These are phyloP conservation scores for Polypedilum pembai DNA, from an alignment of 1,140 invertebrate genomes.

Conservation along the genomic window DNA sequence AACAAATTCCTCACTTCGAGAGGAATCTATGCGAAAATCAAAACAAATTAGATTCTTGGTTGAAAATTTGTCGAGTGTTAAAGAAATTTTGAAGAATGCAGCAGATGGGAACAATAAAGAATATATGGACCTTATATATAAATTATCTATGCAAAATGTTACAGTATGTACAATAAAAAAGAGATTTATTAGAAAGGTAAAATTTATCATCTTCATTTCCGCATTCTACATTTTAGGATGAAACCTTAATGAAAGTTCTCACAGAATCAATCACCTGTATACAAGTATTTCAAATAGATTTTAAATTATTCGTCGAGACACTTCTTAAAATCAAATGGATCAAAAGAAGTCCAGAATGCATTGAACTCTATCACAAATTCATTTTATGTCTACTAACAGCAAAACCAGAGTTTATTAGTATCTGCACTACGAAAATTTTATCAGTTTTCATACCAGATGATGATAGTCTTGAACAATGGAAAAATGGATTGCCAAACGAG, in stretches of 20 bases:
- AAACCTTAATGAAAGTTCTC: conserved; percentile 49
- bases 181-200: neutral
- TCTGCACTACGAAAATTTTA: conserved; percentile 51
- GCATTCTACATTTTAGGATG: conserved; percentile 43
- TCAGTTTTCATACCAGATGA: conserved; percentile 46
- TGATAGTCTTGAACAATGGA: conserved; percentile 34
- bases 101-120: conserved; percentile 32
- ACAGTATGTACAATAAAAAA: neutral
- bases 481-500: conserved; percentile 42
- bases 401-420: conserved; percentile 53
- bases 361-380: conserved; percentile 52
- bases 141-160: neutral
- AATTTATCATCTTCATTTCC: neutral
- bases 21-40: neutral
- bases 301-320: conserved; percentile 54
- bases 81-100: neutral
- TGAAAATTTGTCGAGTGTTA: neutral
- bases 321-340: conserved; percentile 54
- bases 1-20: neutral
- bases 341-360: conserved; percentile 44
- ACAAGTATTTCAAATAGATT: conserved; percentile 48
- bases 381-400: conserved; percentile 54
- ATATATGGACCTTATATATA: neutral
- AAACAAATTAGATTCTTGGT: neutral
- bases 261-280: conserved; percentile 50